These are phyloP conservation scores for Ciconia maguari DNA, from an alignment of 2,113 vertebrate species.

Conservation along the genomic window DNA sequence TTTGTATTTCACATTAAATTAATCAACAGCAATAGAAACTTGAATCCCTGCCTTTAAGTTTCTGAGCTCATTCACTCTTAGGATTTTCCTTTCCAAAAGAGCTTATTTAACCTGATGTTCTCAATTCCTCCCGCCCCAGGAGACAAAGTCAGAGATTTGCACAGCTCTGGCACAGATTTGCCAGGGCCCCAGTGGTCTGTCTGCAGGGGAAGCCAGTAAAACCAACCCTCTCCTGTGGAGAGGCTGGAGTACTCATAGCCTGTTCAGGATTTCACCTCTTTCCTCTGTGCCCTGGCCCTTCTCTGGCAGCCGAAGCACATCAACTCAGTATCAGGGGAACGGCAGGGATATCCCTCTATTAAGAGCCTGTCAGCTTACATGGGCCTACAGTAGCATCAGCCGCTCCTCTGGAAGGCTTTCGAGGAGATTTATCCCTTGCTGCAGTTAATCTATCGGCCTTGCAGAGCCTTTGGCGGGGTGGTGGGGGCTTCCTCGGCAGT, in stretches of 20 bases:
- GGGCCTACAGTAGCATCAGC: background rate
- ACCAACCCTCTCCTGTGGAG: background rate
- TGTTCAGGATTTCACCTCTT: background rate
- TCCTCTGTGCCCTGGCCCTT: background rate
- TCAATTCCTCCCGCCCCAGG: background rate
- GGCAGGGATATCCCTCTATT: background rate
- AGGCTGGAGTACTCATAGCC: background rate
- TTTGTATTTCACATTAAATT: background rate
- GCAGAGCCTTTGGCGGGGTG: background rate
- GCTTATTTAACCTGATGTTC: background rate
- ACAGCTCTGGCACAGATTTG: background rate
- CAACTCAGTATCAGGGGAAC: accelerated
- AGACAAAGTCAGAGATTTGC: background rate
- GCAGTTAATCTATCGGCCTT: background rate
- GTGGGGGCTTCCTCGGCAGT: background rate
- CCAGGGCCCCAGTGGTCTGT: background rate
- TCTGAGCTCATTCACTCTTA: background rate
- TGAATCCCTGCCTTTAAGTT: background rate
- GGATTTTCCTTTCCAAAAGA: background rate
- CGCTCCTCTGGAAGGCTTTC: background rate
- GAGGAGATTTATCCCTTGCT: background rate
- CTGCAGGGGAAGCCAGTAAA: background rate
- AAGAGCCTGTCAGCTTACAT: background rate
- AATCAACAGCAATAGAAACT: background rate
- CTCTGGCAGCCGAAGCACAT: background rate